phyloP scores from a whole-genome alignment of 1,140 invertebrate genomes.

The Lamellibrachia luymesi region DNA sequence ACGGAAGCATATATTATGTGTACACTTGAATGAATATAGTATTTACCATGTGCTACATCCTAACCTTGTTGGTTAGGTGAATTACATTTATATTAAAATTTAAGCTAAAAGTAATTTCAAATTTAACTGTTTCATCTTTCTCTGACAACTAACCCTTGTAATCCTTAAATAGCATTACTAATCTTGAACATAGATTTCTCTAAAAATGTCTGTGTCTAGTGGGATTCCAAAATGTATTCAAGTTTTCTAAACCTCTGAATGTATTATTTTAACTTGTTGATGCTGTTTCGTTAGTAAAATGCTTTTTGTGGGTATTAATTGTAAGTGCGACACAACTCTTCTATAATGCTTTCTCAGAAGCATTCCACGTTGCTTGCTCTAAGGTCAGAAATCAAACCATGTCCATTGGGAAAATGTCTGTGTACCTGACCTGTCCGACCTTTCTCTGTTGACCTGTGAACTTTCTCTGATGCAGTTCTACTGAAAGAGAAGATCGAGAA shows the following conservation, averaged over 20 bases:
- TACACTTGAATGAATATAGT: too few species aligned
- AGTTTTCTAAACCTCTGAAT: too few species aligned
- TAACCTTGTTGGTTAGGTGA: too few species aligned
- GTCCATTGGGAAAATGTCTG: background rate
- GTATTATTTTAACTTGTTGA: background rate
- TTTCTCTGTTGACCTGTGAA: constrained; percentile 21
- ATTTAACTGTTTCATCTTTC: background rate
- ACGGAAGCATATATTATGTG: background rate
- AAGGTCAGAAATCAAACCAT: background rate
- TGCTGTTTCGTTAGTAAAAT: background rate
- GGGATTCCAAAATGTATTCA: background rate
- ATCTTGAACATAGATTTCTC: background rate
- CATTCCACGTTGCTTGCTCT: too few species aligned
- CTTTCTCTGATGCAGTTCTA: constrained; percentile 68
- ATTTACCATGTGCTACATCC: too few species aligned
- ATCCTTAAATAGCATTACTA: background rate
- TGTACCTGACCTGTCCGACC: background rate
- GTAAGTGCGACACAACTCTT: background rate
- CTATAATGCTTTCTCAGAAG: background rate
- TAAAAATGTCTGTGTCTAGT: too few species aligned
- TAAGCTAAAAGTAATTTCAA: too few species aligned
- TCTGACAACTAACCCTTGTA: background rate
- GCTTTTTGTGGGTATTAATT: background rate
- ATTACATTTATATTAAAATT: too few species aligned
- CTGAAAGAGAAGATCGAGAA: constrained; percentile 84